These are phyloP conservation scores for Erythrocercus mccallii DNA, from an alignment of 2,113 vertebrate species.

Conservation along the genomic window DNA sequence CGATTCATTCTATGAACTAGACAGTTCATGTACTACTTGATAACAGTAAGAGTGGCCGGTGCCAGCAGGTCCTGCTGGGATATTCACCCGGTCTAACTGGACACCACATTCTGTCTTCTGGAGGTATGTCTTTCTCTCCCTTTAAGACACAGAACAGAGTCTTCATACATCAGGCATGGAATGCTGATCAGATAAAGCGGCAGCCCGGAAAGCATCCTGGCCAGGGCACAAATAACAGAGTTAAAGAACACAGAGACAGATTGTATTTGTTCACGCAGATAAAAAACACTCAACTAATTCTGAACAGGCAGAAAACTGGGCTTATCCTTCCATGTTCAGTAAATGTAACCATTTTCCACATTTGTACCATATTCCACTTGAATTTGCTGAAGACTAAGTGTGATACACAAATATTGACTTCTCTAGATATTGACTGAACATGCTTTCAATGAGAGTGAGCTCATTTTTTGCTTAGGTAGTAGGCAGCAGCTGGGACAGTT, in stretches of 20 bases:
- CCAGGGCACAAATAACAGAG: not conserved
- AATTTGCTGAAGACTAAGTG: not conserved
- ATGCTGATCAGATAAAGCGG: not conserved
- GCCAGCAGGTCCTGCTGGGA: not conserved
- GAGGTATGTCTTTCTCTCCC: not conserved
- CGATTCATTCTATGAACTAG: not conserved
- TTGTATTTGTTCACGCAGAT: not conserved
- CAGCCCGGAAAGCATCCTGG: not conserved
- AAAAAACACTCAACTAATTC: not conserved
- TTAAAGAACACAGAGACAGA: not conserved
- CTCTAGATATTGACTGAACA: not conserved
- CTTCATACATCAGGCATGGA: not conserved
- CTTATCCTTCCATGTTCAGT: not conserved
- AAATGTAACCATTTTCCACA: not conserved
- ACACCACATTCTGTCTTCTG: not conserved
- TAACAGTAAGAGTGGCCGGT: too few species aligned
- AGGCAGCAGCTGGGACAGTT: not conserved
- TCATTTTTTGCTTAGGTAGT: not conserved
- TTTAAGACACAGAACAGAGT: not conserved
- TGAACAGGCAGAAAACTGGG: not conserved
- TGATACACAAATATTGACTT: not conserved
- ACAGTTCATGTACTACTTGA: rapidly evolving
- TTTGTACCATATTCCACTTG: not conserved
- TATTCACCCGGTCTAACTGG: not conserved
- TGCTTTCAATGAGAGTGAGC: not conserved